These are phyloP conservation scores for Epistrophe eligans DNA, from an alignment of 2,888 invertebrate species.

Conservation along the genomic window DNA sequence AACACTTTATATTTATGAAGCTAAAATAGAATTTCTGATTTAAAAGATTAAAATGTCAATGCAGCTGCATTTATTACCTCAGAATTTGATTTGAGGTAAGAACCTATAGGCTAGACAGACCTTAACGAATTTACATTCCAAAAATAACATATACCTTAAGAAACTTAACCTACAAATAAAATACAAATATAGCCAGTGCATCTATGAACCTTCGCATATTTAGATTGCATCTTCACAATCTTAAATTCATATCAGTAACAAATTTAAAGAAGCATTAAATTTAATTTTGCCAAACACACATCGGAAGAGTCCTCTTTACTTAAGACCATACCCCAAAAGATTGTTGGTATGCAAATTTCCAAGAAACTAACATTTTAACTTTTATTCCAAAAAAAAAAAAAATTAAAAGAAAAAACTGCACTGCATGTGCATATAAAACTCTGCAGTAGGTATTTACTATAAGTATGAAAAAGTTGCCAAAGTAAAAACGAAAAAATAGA, in stretches of 20 bases:
- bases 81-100: no score
- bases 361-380: constrained; percentile 25
- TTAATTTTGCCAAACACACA: constrained; percentile 28
- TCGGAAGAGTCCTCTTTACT: neutral
- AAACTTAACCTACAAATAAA: no score
- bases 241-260: constrained; percentile 3
- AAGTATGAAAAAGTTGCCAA: constrained; percentile 11
- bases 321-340: neutral
- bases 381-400: constrained; percentile 14
- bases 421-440: constrained; percentile 30
- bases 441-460: neutral
- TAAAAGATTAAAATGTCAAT: no score
- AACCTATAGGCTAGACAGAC: no score
- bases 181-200: no score
- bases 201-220: neutral
- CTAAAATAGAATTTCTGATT: no score
- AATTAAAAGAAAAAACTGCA: neutral
- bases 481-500: neutral
- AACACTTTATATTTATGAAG: no score
- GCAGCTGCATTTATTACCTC: no score
- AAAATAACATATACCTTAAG: no score
- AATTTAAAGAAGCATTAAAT: neutral
- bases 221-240: neutral
- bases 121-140: no score
- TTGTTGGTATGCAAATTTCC: constrained; percentile 23